Percentiles rank a stretch among this genome's conserved stretches.
phyloP scores from a whole-genome alignment of 2,888 invertebrate species.

The Meghimatium bilineatum region DNA sequence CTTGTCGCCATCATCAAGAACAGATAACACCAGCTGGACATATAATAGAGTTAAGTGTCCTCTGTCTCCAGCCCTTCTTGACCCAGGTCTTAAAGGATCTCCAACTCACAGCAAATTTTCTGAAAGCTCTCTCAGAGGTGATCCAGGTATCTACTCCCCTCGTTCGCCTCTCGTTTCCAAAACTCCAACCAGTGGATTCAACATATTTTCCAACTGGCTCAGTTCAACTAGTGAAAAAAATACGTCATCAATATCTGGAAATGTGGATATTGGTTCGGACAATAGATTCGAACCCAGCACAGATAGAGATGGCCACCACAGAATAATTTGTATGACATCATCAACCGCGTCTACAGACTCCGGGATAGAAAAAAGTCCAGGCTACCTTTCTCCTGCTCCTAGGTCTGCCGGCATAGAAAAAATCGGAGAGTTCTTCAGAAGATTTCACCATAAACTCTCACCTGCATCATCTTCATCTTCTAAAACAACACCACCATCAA shows the following conservation, averaged over 20 bases:
- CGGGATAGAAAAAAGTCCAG: conserved; percentile 31
- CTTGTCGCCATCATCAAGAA: neutral
- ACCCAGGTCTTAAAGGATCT: neutral
- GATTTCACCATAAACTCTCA: conserved; percentile 42
- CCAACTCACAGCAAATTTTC: too few relatives aligned
- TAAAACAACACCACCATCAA: neutral
- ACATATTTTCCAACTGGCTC: neutral
- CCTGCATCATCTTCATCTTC: neutral
- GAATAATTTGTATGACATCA: neutral
- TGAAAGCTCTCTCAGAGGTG: too few relatives aligned
- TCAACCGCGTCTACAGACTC: conserved; percentile 24
- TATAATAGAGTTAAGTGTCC: neutral
- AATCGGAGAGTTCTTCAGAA: conserved; percentile 41
- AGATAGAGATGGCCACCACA: neutral
- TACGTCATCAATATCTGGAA: neutral
- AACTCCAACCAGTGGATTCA: neutral
- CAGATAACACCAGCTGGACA: neutral
- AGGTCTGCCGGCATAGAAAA: conserved; percentile 32
- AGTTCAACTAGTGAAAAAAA: neutral
- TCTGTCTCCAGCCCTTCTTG: neutral
- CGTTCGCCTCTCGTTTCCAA: neutral
- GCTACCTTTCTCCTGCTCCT: conserved; percentile 32
- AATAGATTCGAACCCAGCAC: neutral
- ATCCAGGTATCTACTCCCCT: neutral
- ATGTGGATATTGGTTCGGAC: neutral